Evolutionary conservation across 1,140 invertebrate species (phyloP).

Genomic region (Tachypleus tridentatus): DNA sequence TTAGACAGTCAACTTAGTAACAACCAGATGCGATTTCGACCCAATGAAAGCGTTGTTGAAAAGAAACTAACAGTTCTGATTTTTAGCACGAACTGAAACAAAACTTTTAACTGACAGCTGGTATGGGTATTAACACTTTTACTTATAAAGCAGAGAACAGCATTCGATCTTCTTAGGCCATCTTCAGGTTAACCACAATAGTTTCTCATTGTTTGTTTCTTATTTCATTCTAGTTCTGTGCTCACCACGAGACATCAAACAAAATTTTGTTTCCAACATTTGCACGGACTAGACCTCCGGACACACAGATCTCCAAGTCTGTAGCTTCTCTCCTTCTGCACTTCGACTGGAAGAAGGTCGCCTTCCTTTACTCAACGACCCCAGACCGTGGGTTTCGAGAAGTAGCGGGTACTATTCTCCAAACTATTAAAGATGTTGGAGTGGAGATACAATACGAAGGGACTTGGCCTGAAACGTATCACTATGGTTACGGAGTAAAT

Average conservation of each 20-base stretch:
- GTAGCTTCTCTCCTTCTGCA: constrained; percentile 61
- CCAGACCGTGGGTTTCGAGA: constrained; percentile 53
- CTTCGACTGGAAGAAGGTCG: constrained; percentile 45
- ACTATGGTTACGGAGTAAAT: constrained; percentile 56
- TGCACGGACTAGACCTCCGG: constrained; percentile 78
- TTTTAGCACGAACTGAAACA: too few species aligned
- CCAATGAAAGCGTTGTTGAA: too few species aligned
- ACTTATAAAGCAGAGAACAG: too few species aligned
- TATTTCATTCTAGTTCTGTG: constrained; percentile 55
- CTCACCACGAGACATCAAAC: constrained; percentile 69
- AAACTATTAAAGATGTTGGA: constrained; percentile 50
- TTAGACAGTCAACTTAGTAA: too few species aligned
- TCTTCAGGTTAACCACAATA: too few species aligned
- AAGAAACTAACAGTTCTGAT: too few species aligned
- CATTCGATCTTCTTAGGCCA: too few species aligned
- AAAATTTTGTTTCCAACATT: constrained; percentile 83
- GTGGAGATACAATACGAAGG: constrained; percentile 50
- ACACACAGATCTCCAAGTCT: constrained; percentile 81
- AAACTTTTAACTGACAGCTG: too few species aligned
- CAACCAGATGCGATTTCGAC: too few species aligned
- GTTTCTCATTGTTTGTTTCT: too few species aligned
- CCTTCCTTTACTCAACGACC: constrained; percentile 58
- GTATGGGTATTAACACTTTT: too few species aligned
- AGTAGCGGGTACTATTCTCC: constrained; percentile 54
- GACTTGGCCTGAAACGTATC: constrained; percentile 61